Evolutionary conservation across 2,113 vertebrate genomes (phyloP).

Genomic region (Odobenus rosmarus): DNA sequence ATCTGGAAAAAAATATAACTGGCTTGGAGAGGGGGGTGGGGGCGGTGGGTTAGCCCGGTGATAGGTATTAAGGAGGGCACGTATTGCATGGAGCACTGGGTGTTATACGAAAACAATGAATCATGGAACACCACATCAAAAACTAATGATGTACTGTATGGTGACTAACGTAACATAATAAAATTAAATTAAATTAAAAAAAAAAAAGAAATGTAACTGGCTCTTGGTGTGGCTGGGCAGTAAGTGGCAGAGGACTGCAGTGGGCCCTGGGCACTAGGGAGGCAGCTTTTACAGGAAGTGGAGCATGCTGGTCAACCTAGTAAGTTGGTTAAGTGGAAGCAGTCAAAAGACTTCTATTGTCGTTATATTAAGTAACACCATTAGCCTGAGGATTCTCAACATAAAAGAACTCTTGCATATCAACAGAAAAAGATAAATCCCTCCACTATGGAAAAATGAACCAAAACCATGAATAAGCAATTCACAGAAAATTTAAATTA

Average conservation of each 20-base stretch:
- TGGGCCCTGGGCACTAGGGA: too few species aligned
- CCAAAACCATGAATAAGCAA: neutral
- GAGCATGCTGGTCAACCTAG: fast-evolving
- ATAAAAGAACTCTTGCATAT: neutral
- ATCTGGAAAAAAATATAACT: neutral
- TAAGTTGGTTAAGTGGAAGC: neutral
- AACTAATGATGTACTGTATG: too few species aligned
- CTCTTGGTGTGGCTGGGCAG: neutral
- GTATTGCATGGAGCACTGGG: too few species aligned
- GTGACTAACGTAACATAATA: too few species aligned
- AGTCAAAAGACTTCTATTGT: neutral
- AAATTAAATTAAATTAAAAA: too few species aligned
- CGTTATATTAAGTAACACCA: neutral
- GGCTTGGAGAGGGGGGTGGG: neutral
- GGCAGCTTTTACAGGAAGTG: neutral
- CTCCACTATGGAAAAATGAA: neutral
- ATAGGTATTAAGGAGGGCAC: too few species aligned
- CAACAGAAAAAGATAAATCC: neutral
- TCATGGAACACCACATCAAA: too few species aligned
- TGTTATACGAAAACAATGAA: too few species aligned
- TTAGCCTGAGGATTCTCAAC: neutral
- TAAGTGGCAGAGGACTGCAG: neutral
- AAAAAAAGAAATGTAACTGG: neutral
- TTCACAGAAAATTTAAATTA: neutral
- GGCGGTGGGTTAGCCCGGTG: too few species aligned